A percentile compares a stretch with the other conserved stretches of the same genome.
Conservation (phyloP, 2,888 invertebrate species). For the Eulithis prunata region DNA sequence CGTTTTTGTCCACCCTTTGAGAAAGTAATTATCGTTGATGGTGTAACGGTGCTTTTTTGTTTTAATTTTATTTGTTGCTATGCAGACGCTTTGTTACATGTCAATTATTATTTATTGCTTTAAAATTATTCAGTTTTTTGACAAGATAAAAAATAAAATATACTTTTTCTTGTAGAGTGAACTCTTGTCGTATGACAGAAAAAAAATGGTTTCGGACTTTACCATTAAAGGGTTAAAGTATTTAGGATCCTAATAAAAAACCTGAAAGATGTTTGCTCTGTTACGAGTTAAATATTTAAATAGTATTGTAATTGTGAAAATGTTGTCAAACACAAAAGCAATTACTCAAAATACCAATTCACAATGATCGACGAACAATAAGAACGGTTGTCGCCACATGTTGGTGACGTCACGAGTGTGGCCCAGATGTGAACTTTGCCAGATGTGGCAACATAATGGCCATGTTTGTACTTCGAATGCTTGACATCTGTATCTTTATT, state of each 20-base stretch:
- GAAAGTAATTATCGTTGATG: slow-evolving; percentile 30
- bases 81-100: neutral
- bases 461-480: slow-evolving; percentile 59
- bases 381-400: slow-evolving; percentile 71
- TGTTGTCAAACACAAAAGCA: slow-evolving; percentile 19
- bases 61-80: slow-evolving; percentile 32
- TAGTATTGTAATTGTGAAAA: neutral
- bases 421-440: slow-evolving; percentile 70
- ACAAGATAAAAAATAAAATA: too few species aligned
- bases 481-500: slow-evolving; percentile 75
- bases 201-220: too few species aligned
- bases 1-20: slow-evolving; percentile 57
- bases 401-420: slow-evolving; percentile 70
- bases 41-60: slow-evolving; percentile 37
- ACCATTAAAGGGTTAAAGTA: too few species aligned
- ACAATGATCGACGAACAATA: slow-evolving; percentile 56
- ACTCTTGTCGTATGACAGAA: too few species aligned
- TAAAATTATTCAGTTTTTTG: too few species aligned
- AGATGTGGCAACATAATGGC: slow-evolving; percentile 61
- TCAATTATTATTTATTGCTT: neutral
- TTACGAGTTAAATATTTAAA: neutral
- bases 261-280: neutral
- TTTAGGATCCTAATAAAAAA: neutral
- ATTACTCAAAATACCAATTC: slow-evolving; percentile 30
- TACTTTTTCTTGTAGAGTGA: too few species aligned